Conservation (phyloP, 2,888 invertebrate genomes). For the Marasmarcha lunaedactyla region DNA sequence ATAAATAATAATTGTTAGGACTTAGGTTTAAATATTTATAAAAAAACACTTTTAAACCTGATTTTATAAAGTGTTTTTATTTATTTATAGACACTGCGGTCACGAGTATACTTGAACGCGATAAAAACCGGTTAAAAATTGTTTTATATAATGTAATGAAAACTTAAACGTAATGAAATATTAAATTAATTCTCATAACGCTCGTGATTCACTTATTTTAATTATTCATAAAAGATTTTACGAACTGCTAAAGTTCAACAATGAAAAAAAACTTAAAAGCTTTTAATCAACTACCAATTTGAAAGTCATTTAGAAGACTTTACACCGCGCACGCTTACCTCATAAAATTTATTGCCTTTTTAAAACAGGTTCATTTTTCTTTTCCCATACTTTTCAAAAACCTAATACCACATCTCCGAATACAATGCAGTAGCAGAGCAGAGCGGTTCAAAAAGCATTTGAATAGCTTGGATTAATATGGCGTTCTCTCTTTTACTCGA, state of each 20-base stretch:
- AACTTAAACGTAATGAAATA: too few relatives aligned
- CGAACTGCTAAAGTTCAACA: background rate
- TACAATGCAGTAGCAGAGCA: constrained; percentile 16
- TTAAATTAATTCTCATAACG: too few relatives aligned
- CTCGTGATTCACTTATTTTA: too few relatives aligned
- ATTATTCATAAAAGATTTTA: too few relatives aligned
- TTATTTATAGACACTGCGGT: too few relatives aligned
- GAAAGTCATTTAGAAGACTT: background rate
- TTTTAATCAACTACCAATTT: background rate
- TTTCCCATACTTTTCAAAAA: constrained; percentile 34
- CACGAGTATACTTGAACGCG: too few relatives aligned
- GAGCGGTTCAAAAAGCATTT: constrained; percentile 15
- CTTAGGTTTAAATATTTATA: too few relatives aligned
- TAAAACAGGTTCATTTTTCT: constrained; percentile 40
- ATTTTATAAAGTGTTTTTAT: too few relatives aligned
- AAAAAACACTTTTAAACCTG: too few relatives aligned
- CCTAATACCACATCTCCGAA: background rate
- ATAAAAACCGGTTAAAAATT: too few relatives aligned
- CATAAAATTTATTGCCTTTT: constrained; percentile 41
- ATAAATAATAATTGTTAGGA: too few relatives aligned
- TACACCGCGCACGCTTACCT: constrained; percentile 26
- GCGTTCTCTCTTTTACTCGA: background rate
- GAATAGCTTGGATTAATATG: background rate
- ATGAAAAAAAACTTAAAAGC: background rate
- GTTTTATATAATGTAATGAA: too few relatives aligned